phyloP scores from a whole-genome alignment of 2,888 invertebrate species.

The Polydrusus pterygomalis region DNA sequence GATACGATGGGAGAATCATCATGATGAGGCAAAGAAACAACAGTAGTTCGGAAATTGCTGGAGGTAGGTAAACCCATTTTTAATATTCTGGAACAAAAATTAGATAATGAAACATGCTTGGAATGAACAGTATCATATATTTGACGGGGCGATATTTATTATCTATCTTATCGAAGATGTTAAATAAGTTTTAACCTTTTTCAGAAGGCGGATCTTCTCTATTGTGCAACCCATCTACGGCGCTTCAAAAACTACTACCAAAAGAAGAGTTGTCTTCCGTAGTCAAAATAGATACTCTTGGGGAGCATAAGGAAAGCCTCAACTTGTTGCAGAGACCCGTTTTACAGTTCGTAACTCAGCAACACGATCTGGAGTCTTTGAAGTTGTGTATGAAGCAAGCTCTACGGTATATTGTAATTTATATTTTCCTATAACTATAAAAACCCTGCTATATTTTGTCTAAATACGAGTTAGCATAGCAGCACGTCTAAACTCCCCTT shows the following conservation, averaged over 20 bases:
- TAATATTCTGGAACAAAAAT: no score
- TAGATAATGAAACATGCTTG: no score
- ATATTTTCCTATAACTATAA: no score
- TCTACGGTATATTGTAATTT: conserved; percentile 75
- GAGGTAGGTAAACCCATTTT: conserved; percentile 69
- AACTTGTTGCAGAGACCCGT: conserved; percentile 87
- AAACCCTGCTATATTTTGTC: no score
- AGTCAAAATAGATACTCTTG: conserved; percentile 67
- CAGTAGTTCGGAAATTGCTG: conserved; percentile 80
- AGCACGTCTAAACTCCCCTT: no score
- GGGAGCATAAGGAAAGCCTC: conserved; percentile 69
- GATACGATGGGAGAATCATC: conserved; percentile 75
- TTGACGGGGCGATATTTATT: no score
- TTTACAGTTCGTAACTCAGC: conserved; percentile 88
- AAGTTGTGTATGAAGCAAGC: conserved; percentile 93
- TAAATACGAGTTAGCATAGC: no score
- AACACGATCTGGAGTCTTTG: conserved; percentile 89
- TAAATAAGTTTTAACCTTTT: not conserved
- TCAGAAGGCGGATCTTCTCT: conserved; percentile 86
- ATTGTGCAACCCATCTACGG: conserved; percentile 91
- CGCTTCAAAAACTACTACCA: conserved; percentile 86
- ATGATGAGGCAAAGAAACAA: conserved; percentile 82
- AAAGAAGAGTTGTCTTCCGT: conserved; percentile 76
- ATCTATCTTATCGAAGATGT: no score
- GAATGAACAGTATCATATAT: no score